A percentile compares a stretch with the other conserved stretches of the same genome.
Conservation (phyloP, 2,888 invertebrate species). For the Hesperia comma region DNA sequence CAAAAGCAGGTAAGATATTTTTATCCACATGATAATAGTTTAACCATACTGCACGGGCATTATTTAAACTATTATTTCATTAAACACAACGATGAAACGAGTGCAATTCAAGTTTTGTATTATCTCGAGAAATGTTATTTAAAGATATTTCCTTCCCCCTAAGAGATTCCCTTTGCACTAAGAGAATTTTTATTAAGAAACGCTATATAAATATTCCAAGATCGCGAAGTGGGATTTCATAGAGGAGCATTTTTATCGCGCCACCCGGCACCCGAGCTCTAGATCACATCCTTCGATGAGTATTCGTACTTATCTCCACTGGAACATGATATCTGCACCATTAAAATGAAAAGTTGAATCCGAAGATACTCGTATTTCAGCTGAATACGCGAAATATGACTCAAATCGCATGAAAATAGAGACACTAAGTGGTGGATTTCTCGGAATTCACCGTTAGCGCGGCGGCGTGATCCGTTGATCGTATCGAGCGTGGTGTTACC, state of each 20-base stretch:
- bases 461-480: constrained; percentile 45
- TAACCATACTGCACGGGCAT: too few species aligned
- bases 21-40: too few species aligned
- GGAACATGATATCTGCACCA: constrained; percentile 25
- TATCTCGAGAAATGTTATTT: constrained; percentile 8
- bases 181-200: constrained; percentile 27
- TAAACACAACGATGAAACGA: too few species aligned
- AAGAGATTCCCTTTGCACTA: constrained; percentile 15
- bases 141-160: constrained; percentile 11
- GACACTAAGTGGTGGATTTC: constrained; percentile 42
- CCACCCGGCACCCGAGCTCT: constrained; percentile 13
- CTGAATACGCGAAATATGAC: constrained; percentile 26
- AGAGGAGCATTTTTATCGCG: constrained; percentile 15
- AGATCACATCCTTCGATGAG: constrained; percentile 23
- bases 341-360: constrained; percentile 30
- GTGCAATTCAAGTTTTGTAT: constrained; percentile 11
- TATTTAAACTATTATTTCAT: too few species aligned
- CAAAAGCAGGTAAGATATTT: too few species aligned
- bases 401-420: constrained; percentile 25
- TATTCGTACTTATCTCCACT: background rate
- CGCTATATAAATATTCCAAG: constrained; percentile 26
- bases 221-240: constrained; percentile 12
- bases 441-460: constrained; percentile 54
- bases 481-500: constrained; percentile 41
- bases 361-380: constrained; percentile 18